These are phyloP conservation scores for Semicossyphus pulcher DNA, from an alignment of 2,113 vertebrate species.

Conservation along the genomic window DNA sequence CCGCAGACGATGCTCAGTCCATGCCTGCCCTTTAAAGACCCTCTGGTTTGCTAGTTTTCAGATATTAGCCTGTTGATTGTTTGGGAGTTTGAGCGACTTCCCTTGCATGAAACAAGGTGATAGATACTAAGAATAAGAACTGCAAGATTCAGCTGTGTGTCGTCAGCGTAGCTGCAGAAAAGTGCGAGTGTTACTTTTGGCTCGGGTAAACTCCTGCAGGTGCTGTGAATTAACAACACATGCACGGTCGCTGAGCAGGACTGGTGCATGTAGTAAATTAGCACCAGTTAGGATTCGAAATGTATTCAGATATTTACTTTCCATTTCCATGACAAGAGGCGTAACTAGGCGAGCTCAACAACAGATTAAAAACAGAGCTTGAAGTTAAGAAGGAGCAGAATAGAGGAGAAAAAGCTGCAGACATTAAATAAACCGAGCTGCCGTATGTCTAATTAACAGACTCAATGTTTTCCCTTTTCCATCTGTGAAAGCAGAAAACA, in stretches of 20 bases:
- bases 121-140: too few species aligned
- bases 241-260: conserved; percentile 2
- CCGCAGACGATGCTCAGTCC: conserved; percentile 1
- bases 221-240: conserved; percentile 19
- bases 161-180: not conserved
- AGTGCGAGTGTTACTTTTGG: conserved; percentile 10
- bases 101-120: too few species aligned
- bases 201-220: conserved; percentile 30
- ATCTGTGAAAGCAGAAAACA: not conserved
- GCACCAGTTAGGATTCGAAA: conserved; percentile 16
- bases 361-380: not conserved
- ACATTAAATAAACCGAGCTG: not conserved
- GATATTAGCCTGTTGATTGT: not conserved
- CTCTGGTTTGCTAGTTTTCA: not conserved
- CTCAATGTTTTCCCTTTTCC: not conserved
- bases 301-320: conserved; percentile 12
- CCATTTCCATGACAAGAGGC: conserved; percentile 12
- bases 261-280: conserved; percentile 33
- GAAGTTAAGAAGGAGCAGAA: not conserved
- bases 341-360: not conserved
- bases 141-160: not conserved
- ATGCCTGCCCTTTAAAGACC: not conserved
- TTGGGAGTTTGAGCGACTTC: too few species aligned
- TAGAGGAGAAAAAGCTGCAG: conserved; percentile 2
- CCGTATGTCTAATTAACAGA: not conserved